These are phyloP conservation scores for Synanthedon vespiformis DNA, from an alignment of 2,888 invertebrate genomes.

Conservation along the genomic window DNA sequence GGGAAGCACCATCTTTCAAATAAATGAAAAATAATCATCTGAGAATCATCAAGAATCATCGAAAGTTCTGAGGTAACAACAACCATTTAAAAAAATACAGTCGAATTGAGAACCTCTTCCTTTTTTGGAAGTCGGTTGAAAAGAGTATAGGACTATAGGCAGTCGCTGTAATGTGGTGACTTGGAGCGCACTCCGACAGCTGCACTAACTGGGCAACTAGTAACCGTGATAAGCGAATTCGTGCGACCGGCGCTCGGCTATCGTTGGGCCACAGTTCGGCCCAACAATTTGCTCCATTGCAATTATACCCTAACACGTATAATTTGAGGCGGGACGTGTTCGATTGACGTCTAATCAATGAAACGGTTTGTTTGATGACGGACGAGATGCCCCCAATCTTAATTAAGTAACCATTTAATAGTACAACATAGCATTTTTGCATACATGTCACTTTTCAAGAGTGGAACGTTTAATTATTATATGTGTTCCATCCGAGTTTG, in stretches of 20 bases:
- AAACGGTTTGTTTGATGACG: slow-evolving; percentile 23
- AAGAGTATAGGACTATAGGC: no score
- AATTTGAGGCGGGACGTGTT: slow-evolving; percentile 5
- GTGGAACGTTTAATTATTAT: no score
- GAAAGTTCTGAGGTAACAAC: no score
- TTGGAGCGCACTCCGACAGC: slow-evolving; percentile 19
- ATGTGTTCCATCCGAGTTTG: no score
- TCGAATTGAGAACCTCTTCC: no score
- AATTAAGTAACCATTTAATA: neutral
- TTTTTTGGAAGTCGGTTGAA: no score
- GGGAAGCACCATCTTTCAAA: no score
- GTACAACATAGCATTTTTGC: neutral
- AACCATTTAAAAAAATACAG: no score
- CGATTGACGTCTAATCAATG: slow-evolving; percentile 19
- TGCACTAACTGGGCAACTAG: slow-evolving; percentile 57
- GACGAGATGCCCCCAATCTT: slow-evolving; percentile 12
- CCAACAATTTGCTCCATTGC: slow-evolving; percentile 13
- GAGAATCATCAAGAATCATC: no score
- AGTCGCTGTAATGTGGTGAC: no score
- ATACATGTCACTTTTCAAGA: neutral
- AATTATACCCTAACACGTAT: slow-evolving; percentile 9
- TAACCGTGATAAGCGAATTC: slow-evolving; percentile 56
- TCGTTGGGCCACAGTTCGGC: neutral
- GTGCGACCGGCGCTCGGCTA: slow-evolving; percentile 20
- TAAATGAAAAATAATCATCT: no score